Evolutionary conservation across 2,797 vertebrate species (phyloP).

Genomic region (Gambusia yucatana): DNA sequence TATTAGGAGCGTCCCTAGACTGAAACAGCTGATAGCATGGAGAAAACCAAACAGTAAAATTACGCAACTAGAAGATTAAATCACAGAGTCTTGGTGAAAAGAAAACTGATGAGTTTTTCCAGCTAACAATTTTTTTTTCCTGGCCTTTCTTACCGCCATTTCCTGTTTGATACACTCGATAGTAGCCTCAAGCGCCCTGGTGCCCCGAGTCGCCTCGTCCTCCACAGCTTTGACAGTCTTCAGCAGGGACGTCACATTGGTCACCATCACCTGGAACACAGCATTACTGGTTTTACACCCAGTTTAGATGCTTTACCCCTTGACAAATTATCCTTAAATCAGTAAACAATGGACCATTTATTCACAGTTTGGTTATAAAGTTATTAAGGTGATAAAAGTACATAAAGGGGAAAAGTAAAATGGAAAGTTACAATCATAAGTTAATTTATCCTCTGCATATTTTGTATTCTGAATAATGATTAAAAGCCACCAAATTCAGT

Average conservation of each 20-base stretch:
- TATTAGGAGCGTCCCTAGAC: conserved; percentile 88
- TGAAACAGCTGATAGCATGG: conserved; percentile 86
- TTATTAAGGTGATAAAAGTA: background rate
- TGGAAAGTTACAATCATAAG: background rate
- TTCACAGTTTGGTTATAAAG: background rate
- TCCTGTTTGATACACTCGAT: conserved; percentile 98
- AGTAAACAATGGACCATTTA: background rate
- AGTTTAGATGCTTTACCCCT: background rate
- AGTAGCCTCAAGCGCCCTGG: conserved; percentile 94
- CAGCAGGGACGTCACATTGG: conserved; percentile 95
- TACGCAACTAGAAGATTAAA: background rate
- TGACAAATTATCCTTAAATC: background rate
- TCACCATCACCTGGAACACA: conserved; percentile 92
- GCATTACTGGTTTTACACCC: background rate
- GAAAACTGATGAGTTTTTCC: background rate
- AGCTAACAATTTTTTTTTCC: background rate
- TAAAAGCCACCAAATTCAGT: background rate
- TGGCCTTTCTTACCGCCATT: conserved; percentile 81
- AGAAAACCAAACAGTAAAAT: background rate
- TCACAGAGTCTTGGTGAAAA: background rate
- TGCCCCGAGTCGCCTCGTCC: conserved; percentile 96
- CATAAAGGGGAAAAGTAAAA: background rate
- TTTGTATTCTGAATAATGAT: background rate
- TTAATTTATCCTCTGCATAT: background rate
- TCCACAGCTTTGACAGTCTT: conserved; percentile 98